phyloP scores from a whole-genome alignment of 2,888 invertebrate genomes.

The Philonicus albiceps region DNA sequence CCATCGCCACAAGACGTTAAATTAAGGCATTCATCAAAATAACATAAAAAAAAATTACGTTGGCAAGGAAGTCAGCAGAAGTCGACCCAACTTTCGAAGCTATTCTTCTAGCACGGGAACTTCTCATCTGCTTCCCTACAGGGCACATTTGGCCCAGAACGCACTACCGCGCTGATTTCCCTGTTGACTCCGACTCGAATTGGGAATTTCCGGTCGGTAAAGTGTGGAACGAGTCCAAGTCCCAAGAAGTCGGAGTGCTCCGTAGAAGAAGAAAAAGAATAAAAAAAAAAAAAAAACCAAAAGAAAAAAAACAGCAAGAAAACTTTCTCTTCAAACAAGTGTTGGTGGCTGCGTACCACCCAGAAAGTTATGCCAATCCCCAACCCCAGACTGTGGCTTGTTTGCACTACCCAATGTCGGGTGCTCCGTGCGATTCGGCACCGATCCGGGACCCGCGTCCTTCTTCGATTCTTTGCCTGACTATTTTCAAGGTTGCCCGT shows the following conservation, averaged over 20 bases:
- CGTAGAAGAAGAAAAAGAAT: background rate
- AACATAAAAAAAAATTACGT: background rate
- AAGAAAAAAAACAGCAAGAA: background rate
- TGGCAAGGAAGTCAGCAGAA: background rate
- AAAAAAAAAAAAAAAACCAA: background rate
- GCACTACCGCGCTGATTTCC: constrained; percentile 9
- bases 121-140: background rate
- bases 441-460: background rate
- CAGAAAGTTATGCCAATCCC: background rate
- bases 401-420: background rate
- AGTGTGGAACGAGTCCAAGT: constrained; percentile 13
- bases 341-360: constrained; percentile 20
- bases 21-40: background rate
- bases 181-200: background rate
- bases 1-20: background rate
- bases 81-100: background rate
- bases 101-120: background rate
- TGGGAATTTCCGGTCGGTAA: constrained; percentile 6
- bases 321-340: constrained; percentile 2
- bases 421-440: background rate
- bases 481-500: background rate
- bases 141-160: background rate
- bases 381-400: background rate
- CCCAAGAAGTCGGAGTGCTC: constrained; percentile 1
- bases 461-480: background rate